phyloP scores from a whole-genome alignment of 2,113 vertebrate species.

The Pedionomus torquatus region DNA sequence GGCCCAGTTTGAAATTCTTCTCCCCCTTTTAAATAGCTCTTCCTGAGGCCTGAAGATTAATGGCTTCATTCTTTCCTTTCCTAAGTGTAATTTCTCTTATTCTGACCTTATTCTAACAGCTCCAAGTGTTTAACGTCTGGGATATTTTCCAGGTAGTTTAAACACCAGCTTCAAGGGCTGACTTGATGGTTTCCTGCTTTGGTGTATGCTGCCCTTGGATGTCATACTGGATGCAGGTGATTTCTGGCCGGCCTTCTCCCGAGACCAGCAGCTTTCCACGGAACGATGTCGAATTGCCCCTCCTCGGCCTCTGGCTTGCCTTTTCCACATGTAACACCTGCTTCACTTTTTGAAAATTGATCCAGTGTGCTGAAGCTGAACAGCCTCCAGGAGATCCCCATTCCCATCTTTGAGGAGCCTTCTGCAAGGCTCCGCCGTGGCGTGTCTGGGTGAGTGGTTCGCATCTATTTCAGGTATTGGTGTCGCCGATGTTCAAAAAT shows the following conservation, averaged over 20 bases:
- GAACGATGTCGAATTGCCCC: rapidly evolving
- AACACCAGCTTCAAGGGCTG: background rate
- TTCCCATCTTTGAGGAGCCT: background rate
- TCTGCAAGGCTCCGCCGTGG: background rate
- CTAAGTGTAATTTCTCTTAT: background rate
- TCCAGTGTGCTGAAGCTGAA: background rate
- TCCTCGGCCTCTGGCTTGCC: background rate
- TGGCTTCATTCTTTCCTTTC: no score
- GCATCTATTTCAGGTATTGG: background rate
- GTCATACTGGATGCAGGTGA: background rate
- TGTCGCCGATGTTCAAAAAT: background rate
- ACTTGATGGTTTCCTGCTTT: background rate
- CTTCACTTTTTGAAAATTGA: background rate
- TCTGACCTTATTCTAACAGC: background rate
- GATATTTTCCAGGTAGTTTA: conserved; percentile 6
- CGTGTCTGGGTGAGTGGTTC: background rate
- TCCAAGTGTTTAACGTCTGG: background rate
- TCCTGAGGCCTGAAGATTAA: background rate
- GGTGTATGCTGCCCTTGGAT: background rate
- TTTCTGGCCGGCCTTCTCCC: background rate
- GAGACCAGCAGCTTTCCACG: background rate
- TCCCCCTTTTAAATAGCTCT: background rate
- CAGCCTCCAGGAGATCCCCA: background rate
- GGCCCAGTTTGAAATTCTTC: background rate
- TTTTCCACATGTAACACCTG: background rate